phyloP scores from a whole-genome alignment of 2,113 vertebrate genomes.

The Lepisosteus osseus region DNA sequence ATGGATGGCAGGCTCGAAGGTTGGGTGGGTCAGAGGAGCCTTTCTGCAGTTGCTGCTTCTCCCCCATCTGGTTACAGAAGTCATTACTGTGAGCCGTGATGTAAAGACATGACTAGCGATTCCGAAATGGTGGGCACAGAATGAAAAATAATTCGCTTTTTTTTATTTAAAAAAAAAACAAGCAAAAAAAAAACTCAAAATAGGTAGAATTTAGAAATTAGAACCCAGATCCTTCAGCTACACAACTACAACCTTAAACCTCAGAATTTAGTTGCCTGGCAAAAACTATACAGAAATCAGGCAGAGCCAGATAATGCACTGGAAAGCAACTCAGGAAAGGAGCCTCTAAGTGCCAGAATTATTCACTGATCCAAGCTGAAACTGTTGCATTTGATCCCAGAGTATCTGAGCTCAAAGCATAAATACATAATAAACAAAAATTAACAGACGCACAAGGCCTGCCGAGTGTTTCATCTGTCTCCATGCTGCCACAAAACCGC shows the following conservation, averaged over 20 bases:
- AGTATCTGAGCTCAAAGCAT: slow-evolving; percentile 60
- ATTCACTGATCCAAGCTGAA: slow-evolving; percentile 53
- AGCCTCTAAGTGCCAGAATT: slow-evolving; percentile 52
- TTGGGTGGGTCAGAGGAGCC: too few species aligned
- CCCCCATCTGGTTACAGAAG: too few species aligned
- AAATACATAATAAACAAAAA: slow-evolving; percentile 69
- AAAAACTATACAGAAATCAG: slow-evolving; percentile 33
- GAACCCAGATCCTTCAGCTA: too few species aligned
- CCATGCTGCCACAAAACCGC: slow-evolving; percentile 49
- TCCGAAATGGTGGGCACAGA: too few species aligned
- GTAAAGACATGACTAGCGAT: too few species aligned
- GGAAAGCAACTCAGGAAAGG: neutral
- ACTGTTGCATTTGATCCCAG: slow-evolving; percentile 63
- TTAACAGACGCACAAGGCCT: slow-evolving; percentile 45
- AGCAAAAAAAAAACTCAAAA: too few species aligned
- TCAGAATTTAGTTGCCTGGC: slow-evolving; percentile 43
- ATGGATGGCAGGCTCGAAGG: too few species aligned
- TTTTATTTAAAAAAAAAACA: too few species aligned
- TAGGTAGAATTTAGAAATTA: too few species aligned
- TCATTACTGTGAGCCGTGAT: too few species aligned
- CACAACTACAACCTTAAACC: slow-evolving; percentile 42
- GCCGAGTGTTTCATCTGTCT: slow-evolving; percentile 48
- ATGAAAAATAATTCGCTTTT: too few species aligned
- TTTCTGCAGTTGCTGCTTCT: too few species aligned
- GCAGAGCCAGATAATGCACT: slow-evolving; percentile 6